Conservation (phyloP, 2,113 vertebrate genomes). For the Climacteris rufus region DNA sequence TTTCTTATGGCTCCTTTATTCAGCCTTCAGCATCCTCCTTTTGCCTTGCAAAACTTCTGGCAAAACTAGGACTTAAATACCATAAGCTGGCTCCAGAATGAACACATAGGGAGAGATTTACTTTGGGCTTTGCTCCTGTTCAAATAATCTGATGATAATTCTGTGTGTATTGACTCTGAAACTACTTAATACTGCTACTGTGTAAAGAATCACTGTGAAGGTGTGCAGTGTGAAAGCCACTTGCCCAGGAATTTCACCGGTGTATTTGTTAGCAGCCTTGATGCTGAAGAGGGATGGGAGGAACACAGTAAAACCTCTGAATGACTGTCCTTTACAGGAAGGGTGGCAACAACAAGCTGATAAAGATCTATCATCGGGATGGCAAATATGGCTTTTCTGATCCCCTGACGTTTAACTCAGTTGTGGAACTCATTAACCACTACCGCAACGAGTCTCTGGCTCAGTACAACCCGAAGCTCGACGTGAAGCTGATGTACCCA, state of each 20-base stretch:
- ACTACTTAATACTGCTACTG: background rate
- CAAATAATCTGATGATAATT: slow-evolving; percentile 13
- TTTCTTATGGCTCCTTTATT: background rate
- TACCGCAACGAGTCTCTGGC: slow-evolving; percentile 92
- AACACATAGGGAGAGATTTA: background rate
- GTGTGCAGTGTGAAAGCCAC: background rate
- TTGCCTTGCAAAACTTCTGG: background rate
- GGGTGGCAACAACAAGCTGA: slow-evolving; percentile 94
- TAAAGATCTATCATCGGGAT: slow-evolving; percentile 93
- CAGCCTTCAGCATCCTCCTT: background rate
- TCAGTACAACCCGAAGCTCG: slow-evolving; percentile 93
- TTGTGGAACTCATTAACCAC: slow-evolving; percentile 93
- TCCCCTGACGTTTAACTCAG: slow-evolving; percentile 90
- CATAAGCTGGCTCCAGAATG: background rate
- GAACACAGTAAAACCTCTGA: background rate
- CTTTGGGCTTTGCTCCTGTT: slow-evolving; percentile 26
- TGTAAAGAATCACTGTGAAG: background rate
- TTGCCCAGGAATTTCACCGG: background rate
- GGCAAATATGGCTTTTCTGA: slow-evolving; percentile 95
- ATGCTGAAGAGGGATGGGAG: background rate
- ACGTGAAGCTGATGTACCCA: slow-evolving; percentile 89
- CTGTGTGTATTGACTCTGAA: background rate
- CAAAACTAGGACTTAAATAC: background rate
- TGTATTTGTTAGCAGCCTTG: background rate
- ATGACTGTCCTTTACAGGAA: slow-evolving; percentile 80